Evolutionary conservation across 1,140 invertebrate species (phyloP).

Genomic region (Dendroctonus ponderosae): DNA sequence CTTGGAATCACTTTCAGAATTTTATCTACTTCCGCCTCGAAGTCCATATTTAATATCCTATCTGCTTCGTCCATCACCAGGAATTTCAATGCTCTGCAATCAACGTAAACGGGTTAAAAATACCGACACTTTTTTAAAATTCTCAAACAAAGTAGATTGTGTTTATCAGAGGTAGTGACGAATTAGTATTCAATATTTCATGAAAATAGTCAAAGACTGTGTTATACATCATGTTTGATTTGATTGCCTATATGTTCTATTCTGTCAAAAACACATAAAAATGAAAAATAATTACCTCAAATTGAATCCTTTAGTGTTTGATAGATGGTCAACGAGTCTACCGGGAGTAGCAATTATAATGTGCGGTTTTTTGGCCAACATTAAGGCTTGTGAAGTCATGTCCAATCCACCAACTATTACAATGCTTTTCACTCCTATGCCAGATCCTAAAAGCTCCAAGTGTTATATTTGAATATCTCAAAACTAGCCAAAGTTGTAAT

Average conservation of each 20-base stretch:
- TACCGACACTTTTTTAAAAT: background rate
- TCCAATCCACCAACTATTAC: conserved; percentile 98
- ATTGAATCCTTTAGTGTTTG: conserved; percentile 94
- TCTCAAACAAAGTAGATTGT: background rate
- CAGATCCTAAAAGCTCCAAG: conserved; percentile 54
- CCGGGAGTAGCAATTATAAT: conserved; percentile 93
- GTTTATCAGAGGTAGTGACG: conserved; percentile 26
- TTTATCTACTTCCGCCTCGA: conserved; percentile 94
- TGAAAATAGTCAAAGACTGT: conserved; percentile 1
- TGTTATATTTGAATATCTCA: background rate
- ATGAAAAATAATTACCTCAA: conserved; percentile 55
- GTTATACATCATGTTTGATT: conserved; percentile 13
- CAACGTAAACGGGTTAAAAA: background rate
- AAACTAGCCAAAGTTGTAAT: conserved; percentile 1
- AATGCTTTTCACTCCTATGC: conserved; percentile 90
- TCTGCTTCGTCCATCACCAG: conserved; percentile 97
- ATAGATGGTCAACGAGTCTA: conserved; percentile 83
- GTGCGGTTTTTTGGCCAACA: conserved; percentile 92
- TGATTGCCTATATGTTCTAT: conserved; percentile 3
- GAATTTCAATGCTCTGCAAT: conserved; percentile 70
- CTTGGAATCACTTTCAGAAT: conserved; percentile 89
- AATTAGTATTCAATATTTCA: conserved; percentile 16
- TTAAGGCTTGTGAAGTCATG: conserved; percentile 89
- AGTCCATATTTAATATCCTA: conserved; percentile 94
- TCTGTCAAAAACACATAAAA: background rate